Evolutionary conservation across 2,888 invertebrate species (phyloP), one percentile per base, ranked within the genome.

Genomic region (Xylota segnis): DNA sequence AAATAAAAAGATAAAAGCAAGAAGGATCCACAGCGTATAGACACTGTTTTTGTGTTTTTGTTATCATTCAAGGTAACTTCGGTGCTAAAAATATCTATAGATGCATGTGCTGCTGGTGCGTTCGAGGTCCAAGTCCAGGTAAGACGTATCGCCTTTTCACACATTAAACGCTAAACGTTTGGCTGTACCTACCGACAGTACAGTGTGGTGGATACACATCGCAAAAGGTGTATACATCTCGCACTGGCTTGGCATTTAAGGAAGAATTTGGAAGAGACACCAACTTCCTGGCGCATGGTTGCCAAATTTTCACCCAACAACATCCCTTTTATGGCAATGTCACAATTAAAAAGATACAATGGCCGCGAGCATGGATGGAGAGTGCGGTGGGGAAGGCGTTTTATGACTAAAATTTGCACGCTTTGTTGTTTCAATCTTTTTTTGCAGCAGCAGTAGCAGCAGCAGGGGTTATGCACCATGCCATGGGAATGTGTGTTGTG

Each of bases 41-140:
- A 54, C 47, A 12, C 16, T 32, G 59, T 77, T 65, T 75, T 71
- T 63, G 66, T 32, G 59, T 77, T 65, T 75, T 71, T 63, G 66
- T 77, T 86, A 50, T 72, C 61, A 66, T 70, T 66, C 81, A 81
- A 86, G 86, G 82, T 72, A 86, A 86, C 56, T 63, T 76, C 66
- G 81, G 72, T 86, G 86, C 82, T 86, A 82, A 86, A 86, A 82
- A 84, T 84, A 78, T 32, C 43, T 43, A n/a, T n/a, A 43, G 40
- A 61, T 29, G 52, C 74, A 70, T 58, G 58, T 37, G 50, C 59
- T 77, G 52, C 65, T 43, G 52, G 50, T 12, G 34, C 27, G 66
- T 34, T 16, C 34, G 43, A n/a, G n/a, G 45, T 27, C 32, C 0
- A n/a, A 34, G 12, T 14, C 32, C 70, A 75, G 75, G 70, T 78